Conservation (phyloP, 1,140 invertebrate genomes). For the Drosophila ananassae region DNA sequence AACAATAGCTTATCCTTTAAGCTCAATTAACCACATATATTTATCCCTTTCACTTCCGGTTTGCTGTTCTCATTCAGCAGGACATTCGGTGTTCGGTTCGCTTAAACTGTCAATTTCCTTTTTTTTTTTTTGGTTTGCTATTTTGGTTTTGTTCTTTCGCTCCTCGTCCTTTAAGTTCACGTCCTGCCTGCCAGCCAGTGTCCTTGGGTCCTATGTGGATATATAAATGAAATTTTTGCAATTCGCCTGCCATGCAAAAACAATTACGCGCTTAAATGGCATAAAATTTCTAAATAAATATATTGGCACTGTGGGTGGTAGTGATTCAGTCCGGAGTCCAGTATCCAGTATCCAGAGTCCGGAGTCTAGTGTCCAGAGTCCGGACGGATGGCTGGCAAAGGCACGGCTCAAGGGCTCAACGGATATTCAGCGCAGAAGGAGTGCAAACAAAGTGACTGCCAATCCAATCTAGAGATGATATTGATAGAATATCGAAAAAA, state of each 20-base stretch:
- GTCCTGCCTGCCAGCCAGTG: neutral
- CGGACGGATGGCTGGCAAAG: neutral
- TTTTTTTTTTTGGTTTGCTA: slow-evolving; percentile 19
- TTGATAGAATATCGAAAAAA: neutral
- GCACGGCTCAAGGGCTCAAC: slow-evolving; percentile 8
- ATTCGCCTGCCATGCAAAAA: slow-evolving; percentile 57
- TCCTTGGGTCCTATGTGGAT: slow-evolving; percentile 22
- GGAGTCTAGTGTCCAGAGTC: neutral
- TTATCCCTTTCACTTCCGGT: slow-evolving; percentile 5
- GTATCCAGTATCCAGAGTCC: neutral
- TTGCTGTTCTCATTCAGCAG: slow-evolving; percentile 15
- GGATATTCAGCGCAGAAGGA: slow-evolving; percentile 17
- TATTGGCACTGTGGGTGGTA: slow-evolving; percentile 15
- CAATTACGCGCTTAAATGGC: slow-evolving; percentile 76
- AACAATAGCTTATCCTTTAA: neutral
- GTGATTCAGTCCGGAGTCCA: neutral
- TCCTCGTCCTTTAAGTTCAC: neutral
- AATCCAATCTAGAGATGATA: neutral
- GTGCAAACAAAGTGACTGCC: slow-evolving; percentile 2
- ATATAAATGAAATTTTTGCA: slow-evolving; percentile 67
- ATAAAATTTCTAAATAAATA: slow-evolving; percentile 79
- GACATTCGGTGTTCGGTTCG: slow-evolving; percentile 32
- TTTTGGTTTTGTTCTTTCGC: slow-evolving; percentile 24
- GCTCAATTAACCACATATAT: neutral
- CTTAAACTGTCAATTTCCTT: slow-evolving; percentile 33